Base-by-base conservation (phyloP, 2,888 invertebrate genomes). In the Cantharis nigra region DNA sequence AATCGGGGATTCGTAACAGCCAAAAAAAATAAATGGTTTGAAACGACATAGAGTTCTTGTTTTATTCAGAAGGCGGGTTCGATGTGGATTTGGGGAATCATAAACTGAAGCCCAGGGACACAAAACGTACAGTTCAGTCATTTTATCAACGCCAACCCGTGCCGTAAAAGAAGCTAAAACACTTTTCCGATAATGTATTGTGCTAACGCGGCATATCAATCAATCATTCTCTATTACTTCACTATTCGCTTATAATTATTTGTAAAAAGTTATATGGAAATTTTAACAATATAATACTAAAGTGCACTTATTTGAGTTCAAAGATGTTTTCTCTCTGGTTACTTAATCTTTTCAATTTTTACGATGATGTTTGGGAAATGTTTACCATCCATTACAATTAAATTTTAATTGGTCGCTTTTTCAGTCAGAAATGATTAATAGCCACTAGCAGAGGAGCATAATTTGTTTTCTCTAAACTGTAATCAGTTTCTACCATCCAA, bases 21-120 rank as follows among this genome's bases (percentile, higher is more conserved):
- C 65, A 78, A 81, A 80, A 82, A 80, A 83, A 82, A 82, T 81
- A 82, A 83, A 83, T 82, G 81, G 82, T 76, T 81, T 69, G 82
- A 81, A 78, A 79, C 78, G 81, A 81, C 79, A 81, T 78, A 69
- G 74, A 78, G 80, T 80, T 79, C 81, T 81, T 84, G 83, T 84
- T 84, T 84, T 83, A 84, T 84, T 84, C 84, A 84, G 80, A 80
- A 83, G 84, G 82, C 81, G 82, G 83, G 81, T 81, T 80, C 75
- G 82, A 83, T 84, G 84, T 83, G 84, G 84, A 84, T 84, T 84
- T 84, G 82, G 83, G 83, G 84, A 83, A 83, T 83, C 83, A 83
- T 84, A 84, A 84, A 85, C 82, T 82, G 78, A 81, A 82, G 82
- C 81, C 84, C 67, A 72, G 83, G 84, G 83, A 83, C 82, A 81